These are phyloP conservation scores for Pogonocherus hispidulus DNA, from an alignment of 2,888 invertebrate species.

Conservation along the genomic window DNA sequence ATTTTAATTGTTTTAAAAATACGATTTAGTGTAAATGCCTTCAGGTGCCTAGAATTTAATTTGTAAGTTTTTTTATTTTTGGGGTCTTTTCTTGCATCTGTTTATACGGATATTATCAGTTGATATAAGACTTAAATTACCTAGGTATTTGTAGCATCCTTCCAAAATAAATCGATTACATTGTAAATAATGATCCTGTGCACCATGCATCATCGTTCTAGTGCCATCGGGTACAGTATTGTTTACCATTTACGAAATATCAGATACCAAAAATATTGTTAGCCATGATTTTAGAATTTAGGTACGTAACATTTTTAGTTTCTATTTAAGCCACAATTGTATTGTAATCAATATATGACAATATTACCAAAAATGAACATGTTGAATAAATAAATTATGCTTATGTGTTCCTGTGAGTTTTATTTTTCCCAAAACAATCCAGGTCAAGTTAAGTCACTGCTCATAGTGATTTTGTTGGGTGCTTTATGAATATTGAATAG, in stretches of 20 bases:
- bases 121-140: constrained; percentile 22
- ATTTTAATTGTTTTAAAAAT: neutral
- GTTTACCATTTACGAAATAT: constrained; percentile 42
- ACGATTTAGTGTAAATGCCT: neutral
- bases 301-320: constrained; percentile 35
- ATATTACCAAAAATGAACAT: constrained; percentile 63
- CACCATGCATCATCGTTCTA: neutral
- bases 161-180: constrained; percentile 19
- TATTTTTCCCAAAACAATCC: neutral
- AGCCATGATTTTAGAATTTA: constrained; percentile 48
- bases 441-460: too few species aligned
- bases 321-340: constrained; percentile 53
- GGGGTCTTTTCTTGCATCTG: constrained; percentile 3
- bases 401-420: constrained; percentile 56
- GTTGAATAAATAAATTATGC: constrained; percentile 64
- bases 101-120: constrained; percentile 6
- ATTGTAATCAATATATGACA: constrained; percentile 67
- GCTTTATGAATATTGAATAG: too few species aligned
- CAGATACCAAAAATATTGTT: constrained; percentile 51
- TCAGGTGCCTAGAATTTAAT: neutral
- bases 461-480: too few species aligned
- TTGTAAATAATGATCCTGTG: constrained; percentile 6
- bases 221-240: constrained; percentile 23
- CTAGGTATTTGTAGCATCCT: constrained; percentile 20
- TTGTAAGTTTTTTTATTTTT: neutral